phyloP scores from a whole-genome alignment of 2,113 vertebrate genomes.

The Cygnus atratus region DNA sequence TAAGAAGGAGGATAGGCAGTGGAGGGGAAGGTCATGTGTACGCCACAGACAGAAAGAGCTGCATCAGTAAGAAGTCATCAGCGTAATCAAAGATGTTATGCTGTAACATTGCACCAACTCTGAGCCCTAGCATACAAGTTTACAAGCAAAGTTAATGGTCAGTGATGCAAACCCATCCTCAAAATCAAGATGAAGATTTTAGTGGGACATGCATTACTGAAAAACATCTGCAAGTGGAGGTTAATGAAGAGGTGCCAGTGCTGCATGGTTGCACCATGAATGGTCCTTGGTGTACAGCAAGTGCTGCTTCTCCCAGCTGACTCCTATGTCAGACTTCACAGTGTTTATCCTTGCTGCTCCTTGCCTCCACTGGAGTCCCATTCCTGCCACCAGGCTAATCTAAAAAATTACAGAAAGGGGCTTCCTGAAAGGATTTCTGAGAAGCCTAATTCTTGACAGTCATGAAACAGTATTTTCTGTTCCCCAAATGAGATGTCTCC shows the following conservation, averaged over 20 bases:
- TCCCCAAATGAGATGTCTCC: neutral
- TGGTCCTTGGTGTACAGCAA: neutral
- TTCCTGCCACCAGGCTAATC: neutral
- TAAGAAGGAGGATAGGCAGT: neutral
- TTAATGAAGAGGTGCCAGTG: neutral
- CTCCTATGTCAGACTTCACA: neutral
- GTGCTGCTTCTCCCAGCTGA: neutral
- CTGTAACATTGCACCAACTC: neutral
- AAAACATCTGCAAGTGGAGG: neutral
- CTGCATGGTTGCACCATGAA: neutral
- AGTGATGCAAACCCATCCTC: neutral
- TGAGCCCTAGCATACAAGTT: neutral
- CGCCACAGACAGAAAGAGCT: neutral
- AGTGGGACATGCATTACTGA: neutral
- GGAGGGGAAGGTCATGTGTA: neutral
- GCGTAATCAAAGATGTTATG: neutral
- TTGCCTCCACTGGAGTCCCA: neutral
- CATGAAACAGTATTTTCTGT: neutral
- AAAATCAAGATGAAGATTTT: neutral
- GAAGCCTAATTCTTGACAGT: neutral
- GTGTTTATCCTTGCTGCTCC: neutral
- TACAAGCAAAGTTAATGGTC: neutral
- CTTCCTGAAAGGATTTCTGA: neutral
- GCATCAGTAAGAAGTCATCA: neutral
- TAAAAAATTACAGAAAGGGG: neutral